phyloP scores from a whole-genome alignment of 2,113 vertebrate genomes.

The Pterocles orientalis region DNA sequence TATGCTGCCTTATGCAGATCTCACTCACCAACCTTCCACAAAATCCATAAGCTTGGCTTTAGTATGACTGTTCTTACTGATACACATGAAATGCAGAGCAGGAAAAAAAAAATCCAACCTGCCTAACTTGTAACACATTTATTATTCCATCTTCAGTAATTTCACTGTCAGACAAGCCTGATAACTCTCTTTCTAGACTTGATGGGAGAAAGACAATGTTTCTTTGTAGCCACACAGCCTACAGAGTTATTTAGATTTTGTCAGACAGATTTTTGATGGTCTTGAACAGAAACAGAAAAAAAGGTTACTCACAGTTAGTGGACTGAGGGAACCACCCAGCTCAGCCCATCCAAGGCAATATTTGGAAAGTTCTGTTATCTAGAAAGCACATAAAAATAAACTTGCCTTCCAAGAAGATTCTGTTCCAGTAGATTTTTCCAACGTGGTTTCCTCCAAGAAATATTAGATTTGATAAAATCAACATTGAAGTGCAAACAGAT shows the following conservation, averaged over 20 bases:
- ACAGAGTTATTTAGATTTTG: not conserved
- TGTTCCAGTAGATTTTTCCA: slow-evolving; percentile 91
- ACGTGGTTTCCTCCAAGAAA: slow-evolving; percentile 93
- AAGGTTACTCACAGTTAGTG: not conserved
- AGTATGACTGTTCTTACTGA: accelerated
- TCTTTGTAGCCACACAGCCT: not conserved
- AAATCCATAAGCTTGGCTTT: not conserved
- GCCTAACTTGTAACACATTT: not conserved
- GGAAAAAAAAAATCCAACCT: not conserved
- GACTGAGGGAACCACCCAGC: not conserved
- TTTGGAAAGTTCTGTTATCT: not conserved
- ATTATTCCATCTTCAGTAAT: not conserved
- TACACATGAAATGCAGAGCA: not conserved
- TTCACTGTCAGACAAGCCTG: not conserved
- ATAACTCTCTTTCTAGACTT: not conserved
- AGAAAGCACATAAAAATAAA: slow-evolving; percentile 29
- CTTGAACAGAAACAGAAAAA: not conserved
- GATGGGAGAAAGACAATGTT: not conserved
- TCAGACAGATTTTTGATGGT: not conserved
- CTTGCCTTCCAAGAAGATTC: slow-evolving; percentile 90
- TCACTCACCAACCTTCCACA: not conserved
- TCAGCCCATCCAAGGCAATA: not conserved
- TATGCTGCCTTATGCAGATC: not conserved
- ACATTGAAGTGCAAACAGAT: slow-evolving; percentile 87
- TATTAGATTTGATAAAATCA: slow-evolving; percentile 96